Base-by-base conservation (phyloP, 2,888 invertebrate genomes). In the Sialis lutaria region DNA sequence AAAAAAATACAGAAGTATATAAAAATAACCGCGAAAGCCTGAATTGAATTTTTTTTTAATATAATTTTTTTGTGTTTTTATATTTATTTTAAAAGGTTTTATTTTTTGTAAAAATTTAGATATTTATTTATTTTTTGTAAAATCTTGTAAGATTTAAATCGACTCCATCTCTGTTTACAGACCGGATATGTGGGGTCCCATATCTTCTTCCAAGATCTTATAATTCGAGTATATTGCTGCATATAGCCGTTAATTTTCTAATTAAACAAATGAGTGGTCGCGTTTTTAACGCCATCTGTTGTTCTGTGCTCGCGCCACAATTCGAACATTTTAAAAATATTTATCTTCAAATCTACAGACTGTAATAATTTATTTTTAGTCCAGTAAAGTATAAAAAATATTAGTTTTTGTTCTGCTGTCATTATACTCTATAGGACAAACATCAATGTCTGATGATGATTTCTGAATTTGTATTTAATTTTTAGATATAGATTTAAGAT, bases 241-340 rank as follows among this genome's bases (percentile, higher is more conserved):
- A 35, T 13, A 44, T 34, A 44, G 44, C 34, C 44, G 44, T 44
- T 44, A 44, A 44, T 44, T 44, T 44, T 44, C 44, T 44, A 44
- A 44, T 44, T 44, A 44, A 44, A 44, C 44, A 44, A 44, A 44
- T 44, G 44, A 44, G 35, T 44, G 44, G 34, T 33, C 35, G 32
- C 44, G 31, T 42, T 30, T 42, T 30, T 37, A 37, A 37, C 37
- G 37, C 10, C 37, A 37, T 37, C n/a, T 37, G 37, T 37, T 12
- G 10, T n/a, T 10, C 37, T 37, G 37, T 22, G 22, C 22, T 22
- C 22, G 37, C 37, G n/a, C 10, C 37, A 37, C 37, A 37, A 12
- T 37, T 37, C 37, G 37, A 37, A 37, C 12, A 10, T 10, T 37
- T 37, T 37, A 22, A 22, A 22, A 22, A 22, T 22, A 22, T 22